phyloP scores from a whole-genome alignment of 2,888 invertebrate species.

The Calliopum simillimum region DNA sequence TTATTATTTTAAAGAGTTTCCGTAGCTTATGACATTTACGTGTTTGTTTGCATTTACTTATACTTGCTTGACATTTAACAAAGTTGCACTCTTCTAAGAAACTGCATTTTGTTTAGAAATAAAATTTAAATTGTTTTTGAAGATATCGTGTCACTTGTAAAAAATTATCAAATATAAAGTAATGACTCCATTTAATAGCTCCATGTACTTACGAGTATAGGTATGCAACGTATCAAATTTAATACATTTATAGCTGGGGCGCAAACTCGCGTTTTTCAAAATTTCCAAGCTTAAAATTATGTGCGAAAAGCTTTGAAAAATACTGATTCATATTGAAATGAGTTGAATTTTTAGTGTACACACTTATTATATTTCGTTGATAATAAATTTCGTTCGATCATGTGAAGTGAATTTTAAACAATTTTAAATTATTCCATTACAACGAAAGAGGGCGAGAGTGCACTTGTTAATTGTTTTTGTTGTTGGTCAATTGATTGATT shows the following conservation, averaged over 20 bases:
- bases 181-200: too few species aligned
- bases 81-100: too few species aligned
- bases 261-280: not conserved
- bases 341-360: not conserved
- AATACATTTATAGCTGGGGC: too few species aligned
- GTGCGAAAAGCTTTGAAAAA: conserved; percentile 10
- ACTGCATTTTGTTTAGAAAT: too few species aligned
- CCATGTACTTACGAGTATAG: too few species aligned
- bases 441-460: conserved; percentile 44
- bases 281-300: conserved; percentile 13
- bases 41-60: not conserved
- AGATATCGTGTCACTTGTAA: too few species aligned
- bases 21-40: not conserved
- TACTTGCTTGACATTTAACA: not conserved
- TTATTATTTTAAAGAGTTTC: conserved; percentile 18
- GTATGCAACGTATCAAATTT: too few species aligned
- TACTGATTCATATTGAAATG: conserved; percentile 13
- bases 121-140: too few species aligned
- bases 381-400: conserved; percentile 43
- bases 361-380: conserved; percentile 8
- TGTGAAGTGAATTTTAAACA: conserved; percentile 59
- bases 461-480: conserved; percentile 48
- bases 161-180: too few species aligned
- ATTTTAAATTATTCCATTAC: conserved; percentile 58
- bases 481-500: conserved; percentile 28